phyloP scores from a whole-genome alignment of 2,888 invertebrate species.

The Dorcus parallelipipedus region DNA sequence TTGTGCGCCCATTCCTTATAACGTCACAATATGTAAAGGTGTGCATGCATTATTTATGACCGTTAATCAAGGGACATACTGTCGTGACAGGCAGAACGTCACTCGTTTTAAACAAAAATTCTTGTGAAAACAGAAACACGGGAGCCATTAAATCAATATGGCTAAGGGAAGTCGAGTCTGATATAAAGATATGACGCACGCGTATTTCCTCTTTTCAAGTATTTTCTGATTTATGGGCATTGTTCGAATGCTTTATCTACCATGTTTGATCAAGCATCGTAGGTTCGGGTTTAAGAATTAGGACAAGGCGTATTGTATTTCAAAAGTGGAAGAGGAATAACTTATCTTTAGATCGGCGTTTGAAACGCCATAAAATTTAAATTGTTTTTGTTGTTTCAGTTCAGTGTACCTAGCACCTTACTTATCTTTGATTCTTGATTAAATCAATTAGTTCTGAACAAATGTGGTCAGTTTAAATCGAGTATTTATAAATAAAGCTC shows the following conservation, averaged over 20 bases:
- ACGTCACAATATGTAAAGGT: constrained; percentile 14
- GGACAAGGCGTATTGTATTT: not conserved
- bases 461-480: too few relatives aligned
- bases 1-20: constrained; percentile 6
- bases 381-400: not conserved
- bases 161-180: constrained; percentile 26
- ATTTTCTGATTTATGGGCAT: constrained; percentile 22
- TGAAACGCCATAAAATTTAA: not conserved
- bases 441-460: too few relatives aligned
- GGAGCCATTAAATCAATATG: constrained; percentile 32
- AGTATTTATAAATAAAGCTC: too few relatives aligned
- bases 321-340: not conserved
- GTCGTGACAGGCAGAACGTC: constrained; percentile 20
- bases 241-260: not conserved
- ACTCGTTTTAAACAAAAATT: constrained; percentile 14
- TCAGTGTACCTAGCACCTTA: too few relatives aligned
- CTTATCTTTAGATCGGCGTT: constrained; percentile 2
- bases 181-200: constrained; percentile 33
- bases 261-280: not conserved
- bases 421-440: too few relatives aligned
- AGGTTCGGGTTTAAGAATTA: not conserved
- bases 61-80: constrained; percentile 26
- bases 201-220: constrained; percentile 32
- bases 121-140: constrained; percentile 17
- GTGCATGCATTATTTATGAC: constrained; percentile 26